Conservation (phyloP, 2,888 invertebrate species). For the Spodoptera picta region DNA sequence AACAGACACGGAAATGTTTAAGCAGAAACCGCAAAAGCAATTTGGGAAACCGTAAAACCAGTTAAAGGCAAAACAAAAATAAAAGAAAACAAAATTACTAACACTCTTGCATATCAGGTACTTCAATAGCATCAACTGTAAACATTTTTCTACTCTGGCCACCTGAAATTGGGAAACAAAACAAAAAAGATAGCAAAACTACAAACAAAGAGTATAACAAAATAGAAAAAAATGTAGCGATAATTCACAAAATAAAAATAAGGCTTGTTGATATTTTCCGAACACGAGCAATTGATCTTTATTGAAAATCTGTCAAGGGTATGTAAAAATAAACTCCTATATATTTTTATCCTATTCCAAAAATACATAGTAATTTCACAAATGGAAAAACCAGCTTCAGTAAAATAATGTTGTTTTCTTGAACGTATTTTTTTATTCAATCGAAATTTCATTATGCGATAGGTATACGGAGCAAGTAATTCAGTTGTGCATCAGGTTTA, state of each 20-base stretch:
- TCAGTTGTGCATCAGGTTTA: no score
- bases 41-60: slow-evolving; percentile 14
- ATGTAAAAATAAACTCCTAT: slow-evolving; percentile 3
- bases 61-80: slow-evolving; percentile 29
- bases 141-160: slow-evolving; percentile 76
- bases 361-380: slow-evolving; percentile 9
- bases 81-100: slow-evolving; percentile 73
- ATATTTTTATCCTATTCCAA: background rate
- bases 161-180: slow-evolving; percentile 72
- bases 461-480: no score
- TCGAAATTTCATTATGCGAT: no score
- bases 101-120: slow-evolving; percentile 85
- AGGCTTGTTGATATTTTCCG: slow-evolving; percentile 7
- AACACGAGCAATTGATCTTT: slow-evolving; percentile 2
- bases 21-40: background rate
- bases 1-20: background rate
- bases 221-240: no score
- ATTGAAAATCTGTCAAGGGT: slow-evolving; percentile 17
- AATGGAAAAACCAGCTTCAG: slow-evolving; percentile 10
- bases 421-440: background rate
- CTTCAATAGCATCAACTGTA: slow-evolving; percentile 81
- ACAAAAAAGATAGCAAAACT: slow-evolving; percentile 9
- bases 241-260: slow-evolving; percentile 4
- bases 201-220: slow-evolving; percentile 7
- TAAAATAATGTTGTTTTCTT: slow-evolving; percentile 1